Evolutionary conservation across 2,888 invertebrate genomes (phyloP).

Genomic region (Vanessa cardui): DNA sequence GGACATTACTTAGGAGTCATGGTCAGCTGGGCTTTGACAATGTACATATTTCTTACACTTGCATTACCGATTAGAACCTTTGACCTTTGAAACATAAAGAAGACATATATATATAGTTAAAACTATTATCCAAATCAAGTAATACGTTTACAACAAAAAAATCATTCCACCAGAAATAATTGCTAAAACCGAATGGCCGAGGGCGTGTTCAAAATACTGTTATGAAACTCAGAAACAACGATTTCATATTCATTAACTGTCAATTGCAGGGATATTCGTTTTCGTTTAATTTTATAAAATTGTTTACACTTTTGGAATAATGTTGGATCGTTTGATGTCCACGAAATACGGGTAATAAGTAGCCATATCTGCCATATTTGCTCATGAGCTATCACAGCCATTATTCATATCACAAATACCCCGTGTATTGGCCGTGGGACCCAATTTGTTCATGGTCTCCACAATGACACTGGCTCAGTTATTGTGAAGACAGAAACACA

Average conservation of each 20-base stretch:
- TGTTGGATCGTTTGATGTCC: no score
- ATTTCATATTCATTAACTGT: constrained; percentile 31
- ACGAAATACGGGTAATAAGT: no score
- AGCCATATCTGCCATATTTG: no score
- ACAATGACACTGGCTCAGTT: no score
- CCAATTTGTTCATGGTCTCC: no score
- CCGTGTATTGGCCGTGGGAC: no score
- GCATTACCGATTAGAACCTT: not conserved
- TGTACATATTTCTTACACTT: not conserved
- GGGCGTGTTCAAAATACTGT: constrained; percentile 28
- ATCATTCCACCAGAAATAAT: constrained; percentile 7
- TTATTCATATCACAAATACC: no score
- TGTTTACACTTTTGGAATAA: not conserved
- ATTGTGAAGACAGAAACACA: no score
- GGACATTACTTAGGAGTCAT: no score
- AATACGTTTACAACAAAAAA: constrained; percentile 7
- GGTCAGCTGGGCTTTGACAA: not conserved
- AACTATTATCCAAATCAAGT: not conserved
- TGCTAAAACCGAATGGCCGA: constrained; percentile 13
- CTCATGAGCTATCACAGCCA: no score
- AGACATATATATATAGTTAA: not conserved
- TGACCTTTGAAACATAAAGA: no score
- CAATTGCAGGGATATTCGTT: constrained; percentile 30
- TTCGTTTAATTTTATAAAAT: constrained; percentile 16
- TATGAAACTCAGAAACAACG: constrained; percentile 16